A percentile compares a stretch with the other conserved stretches of the same genome.
Conservation (phyloP, 2,797 vertebrate genomes). For the Gobionotothen gibberifrons region DNA sequence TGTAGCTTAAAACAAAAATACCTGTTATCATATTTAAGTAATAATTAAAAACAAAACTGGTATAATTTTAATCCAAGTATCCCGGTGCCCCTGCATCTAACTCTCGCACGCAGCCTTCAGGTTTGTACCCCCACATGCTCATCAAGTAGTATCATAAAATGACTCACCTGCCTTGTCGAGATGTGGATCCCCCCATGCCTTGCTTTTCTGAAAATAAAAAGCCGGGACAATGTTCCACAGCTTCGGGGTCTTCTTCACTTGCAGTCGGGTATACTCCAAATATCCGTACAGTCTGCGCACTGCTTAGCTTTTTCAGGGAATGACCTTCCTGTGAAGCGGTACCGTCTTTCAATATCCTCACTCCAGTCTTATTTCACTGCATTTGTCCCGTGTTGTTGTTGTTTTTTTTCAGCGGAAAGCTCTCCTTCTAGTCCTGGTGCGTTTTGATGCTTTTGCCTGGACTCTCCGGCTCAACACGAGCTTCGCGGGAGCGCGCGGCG, state of each 20-base stretch:
- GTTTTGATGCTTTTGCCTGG: slow-evolving; percentile 71
- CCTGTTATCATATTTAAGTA: background rate
- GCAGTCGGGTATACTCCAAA: slow-evolving; percentile 75
- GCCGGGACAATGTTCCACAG: slow-evolving; percentile 61
- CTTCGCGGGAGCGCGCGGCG: slow-evolving; percentile 83
- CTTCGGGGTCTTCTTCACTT: slow-evolving; percentile 66
- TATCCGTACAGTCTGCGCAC: slow-evolving; percentile 61
- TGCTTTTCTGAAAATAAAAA: slow-evolving; percentile 32
- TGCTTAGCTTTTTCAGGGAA: slow-evolving; percentile 57
- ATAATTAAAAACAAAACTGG: slow-evolving; percentile 19
- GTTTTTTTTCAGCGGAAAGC: slow-evolving; percentile 44
- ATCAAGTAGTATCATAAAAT: slow-evolving; percentile 63
- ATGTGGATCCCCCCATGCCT: slow-evolving; percentile 81
- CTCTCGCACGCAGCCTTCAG: slow-evolving; percentile 42
- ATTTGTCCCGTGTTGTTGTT: slow-evolving; percentile 48
- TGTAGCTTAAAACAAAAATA: background rate
- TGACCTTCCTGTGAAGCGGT: slow-evolving; percentile 69
- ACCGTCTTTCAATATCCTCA: slow-evolving; percentile 70
- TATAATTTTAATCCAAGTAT: slow-evolving; percentile 44
- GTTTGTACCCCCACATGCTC: slow-evolving; percentile 20
- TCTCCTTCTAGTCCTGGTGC: slow-evolving; percentile 71
- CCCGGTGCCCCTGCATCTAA: slow-evolving; percentile 36
- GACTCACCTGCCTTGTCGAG: slow-evolving; percentile 86
- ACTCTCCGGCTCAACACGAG: slow-evolving; percentile 76
- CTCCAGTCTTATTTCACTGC: slow-evolving; percentile 55